These are phyloP conservation scores for Vanacampus margaritifer DNA, from an alignment of 2,113 vertebrate species.

Conservation along the genomic window DNA sequence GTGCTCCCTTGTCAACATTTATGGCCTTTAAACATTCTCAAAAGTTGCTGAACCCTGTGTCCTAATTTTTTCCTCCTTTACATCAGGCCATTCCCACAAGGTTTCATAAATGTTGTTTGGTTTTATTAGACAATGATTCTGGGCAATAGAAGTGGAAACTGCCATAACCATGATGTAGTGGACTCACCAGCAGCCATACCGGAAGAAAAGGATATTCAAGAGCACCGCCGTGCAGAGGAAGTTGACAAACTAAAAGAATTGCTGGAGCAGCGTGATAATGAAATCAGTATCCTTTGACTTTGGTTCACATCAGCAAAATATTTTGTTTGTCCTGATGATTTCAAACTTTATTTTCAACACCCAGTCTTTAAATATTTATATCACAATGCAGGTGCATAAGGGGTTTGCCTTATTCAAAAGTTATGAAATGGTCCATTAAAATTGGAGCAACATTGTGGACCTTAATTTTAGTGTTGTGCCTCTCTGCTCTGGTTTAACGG, in stretches of 20 bases:
- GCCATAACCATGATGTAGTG: slow-evolving; percentile 1
- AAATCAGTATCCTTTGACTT: slow-evolving; percentile 92
- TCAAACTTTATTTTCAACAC: neutral
- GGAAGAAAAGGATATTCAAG: slow-evolving; percentile 16
- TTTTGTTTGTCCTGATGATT: neutral
- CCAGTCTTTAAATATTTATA: neutral
- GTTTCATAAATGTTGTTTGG: neutral
- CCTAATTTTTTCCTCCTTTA: neutral
- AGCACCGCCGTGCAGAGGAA: slow-evolving; percentile 45
- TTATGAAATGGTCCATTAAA: slow-evolving; percentile 6
- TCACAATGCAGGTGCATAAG: neutral
- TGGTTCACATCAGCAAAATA: neutral
- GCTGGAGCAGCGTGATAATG: slow-evolving; percentile 84
- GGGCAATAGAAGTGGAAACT: slow-evolving; percentile 34
- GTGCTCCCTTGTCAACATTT: neutral
- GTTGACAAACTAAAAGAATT: slow-evolving; percentile 75
- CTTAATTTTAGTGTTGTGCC: slow-evolving; percentile 4
- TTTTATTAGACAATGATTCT: slow-evolving; percentile 70
- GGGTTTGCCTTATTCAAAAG: neutral
- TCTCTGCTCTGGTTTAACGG: slow-evolving; percentile 11
- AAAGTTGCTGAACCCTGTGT: neutral
- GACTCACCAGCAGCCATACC: slow-evolving; percentile 17
- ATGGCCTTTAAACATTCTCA: neutral
- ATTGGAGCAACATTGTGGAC: slow-evolving; percentile 22
- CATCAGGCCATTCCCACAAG: neutral